These are phyloP conservation scores for Grammomys dolichurus DNA, from an alignment of 2,113 vertebrate genomes.

Conservation along the genomic window DNA sequence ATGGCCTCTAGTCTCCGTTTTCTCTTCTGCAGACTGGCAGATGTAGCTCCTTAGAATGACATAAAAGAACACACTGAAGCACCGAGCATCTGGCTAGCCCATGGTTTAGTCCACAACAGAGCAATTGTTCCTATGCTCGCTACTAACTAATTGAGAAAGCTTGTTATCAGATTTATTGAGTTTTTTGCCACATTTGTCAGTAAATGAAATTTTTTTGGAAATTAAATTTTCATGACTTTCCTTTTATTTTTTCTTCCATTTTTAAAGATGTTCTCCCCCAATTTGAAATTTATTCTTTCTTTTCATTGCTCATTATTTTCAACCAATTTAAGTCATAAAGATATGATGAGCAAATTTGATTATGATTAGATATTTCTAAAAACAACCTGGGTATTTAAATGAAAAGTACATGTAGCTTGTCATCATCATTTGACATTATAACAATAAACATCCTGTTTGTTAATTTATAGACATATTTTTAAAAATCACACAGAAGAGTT, in stretches of 20 bases:
- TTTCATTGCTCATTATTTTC: constrained; percentile 21
- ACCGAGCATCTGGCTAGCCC: neutral
- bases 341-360: neutral
- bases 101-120: neutral
- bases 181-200: neutral
- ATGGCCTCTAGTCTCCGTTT: neutral
- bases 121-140: neutral
- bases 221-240: neutral
- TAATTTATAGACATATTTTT: neutral
- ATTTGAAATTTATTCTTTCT: neutral
- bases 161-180: constrained; percentile 14
- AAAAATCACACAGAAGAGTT: neutral
- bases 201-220: constrained; percentile 49
- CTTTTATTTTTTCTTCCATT: neutral
- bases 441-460: constrained; percentile 13
- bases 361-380: neutral
- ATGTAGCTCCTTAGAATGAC: neutral
- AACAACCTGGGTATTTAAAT: neutral
- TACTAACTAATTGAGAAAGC: neutral
- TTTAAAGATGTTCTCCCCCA: constrained; percentile 3
- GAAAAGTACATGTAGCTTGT: neutral
- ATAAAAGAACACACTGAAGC: neutral
- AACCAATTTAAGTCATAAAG: neutral
- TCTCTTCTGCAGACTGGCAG: neutral
- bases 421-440: constrained; percentile 23